phyloP scores from a whole-genome alignment of 2,113 vertebrate species.

The Engystomops pustulosus region DNA sequence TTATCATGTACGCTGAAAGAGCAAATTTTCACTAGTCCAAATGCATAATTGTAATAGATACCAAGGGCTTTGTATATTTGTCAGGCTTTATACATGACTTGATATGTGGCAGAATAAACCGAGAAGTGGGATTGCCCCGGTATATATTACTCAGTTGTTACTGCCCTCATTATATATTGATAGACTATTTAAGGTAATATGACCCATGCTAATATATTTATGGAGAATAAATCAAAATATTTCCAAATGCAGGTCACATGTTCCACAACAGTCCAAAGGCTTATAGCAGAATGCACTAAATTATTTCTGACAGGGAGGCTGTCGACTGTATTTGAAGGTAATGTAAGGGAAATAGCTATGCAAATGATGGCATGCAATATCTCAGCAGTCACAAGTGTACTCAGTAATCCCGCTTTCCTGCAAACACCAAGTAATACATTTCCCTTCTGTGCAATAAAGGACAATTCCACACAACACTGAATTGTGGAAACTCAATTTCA shows the following conservation, averaged over 20 bases:
- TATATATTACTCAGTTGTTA: conserved; percentile 37
- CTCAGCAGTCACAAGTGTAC: not conserved
- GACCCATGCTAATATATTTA: conserved; percentile 41
- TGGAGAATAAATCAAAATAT: conserved; percentile 30
- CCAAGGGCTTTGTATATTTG: conserved; percentile 32
- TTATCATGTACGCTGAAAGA: conserved; percentile 44
- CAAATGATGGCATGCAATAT: conserved; percentile 8
- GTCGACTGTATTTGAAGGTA: not conserved
- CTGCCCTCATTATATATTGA: conserved; percentile 49
- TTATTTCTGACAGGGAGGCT: not conserved
- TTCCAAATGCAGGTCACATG: conserved; percentile 5
- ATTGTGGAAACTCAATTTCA: conserved; percentile 4
- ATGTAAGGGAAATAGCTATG: conserved; percentile 18
- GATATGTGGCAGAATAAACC: conserved; percentile 13
- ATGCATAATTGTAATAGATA: conserved; percentile 51
- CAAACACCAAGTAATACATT: conserved; percentile 13
- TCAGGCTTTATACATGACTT: conserved; percentile 27
- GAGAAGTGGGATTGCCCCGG: not conserved
- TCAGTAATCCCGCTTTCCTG: conserved; percentile 1
- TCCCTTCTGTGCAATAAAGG: not conserved
- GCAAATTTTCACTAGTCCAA: conserved; percentile 46
- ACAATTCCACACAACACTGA: not conserved
- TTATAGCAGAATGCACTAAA: not conserved
- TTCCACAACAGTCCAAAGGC: not conserved
- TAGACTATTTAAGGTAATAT: conserved; percentile 43